Evolutionary conservation across 1,140 invertebrate genomes (phyloP).

Genomic region (Tyrophagus putrescentiae): DNA sequence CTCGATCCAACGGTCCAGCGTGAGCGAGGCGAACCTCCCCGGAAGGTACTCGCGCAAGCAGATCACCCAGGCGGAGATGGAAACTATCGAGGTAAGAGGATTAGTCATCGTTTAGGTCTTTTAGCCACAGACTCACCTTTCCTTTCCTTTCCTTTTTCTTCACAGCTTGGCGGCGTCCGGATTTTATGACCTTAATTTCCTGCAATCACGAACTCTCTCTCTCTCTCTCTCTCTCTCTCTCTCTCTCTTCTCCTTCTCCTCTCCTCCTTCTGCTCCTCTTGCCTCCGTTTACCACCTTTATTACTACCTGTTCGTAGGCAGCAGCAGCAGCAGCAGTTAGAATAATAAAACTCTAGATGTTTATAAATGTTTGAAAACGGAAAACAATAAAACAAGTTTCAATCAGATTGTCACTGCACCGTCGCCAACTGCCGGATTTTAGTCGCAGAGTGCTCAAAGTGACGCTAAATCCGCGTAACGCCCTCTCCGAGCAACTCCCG

Average conservation of each 20-base stretch:
- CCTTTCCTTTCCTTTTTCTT: background rate
- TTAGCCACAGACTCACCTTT: background rate
- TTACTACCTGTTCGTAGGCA: no score
- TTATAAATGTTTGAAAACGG: background rate
- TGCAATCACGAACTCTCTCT: no score
- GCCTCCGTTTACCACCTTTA: no score
- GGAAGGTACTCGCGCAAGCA: constrained; percentile 23
- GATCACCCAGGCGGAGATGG: constrained; percentile 22
- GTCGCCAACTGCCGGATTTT: no score
- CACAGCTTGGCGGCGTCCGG: constrained; percentile 5
- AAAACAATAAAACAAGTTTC: background rate
- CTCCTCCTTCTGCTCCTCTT: no score
- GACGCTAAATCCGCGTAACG: background rate
- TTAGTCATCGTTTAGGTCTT: background rate
- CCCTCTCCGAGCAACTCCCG: background rate
- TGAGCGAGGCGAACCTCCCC: constrained; percentile 24
- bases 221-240: no score
- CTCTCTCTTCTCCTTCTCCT: no score
- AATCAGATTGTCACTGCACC: no score
- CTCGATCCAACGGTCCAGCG: constrained; percentile 9
- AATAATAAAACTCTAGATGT: no score
- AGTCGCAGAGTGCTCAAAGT: background rate
- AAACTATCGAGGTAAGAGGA: constrained; percentile 24
- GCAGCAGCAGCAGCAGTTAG: no score
- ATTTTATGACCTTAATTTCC: no score